Base-by-base conservation (phyloP, 2,113 vertebrate species). In the Elephas maximus region DNA sequence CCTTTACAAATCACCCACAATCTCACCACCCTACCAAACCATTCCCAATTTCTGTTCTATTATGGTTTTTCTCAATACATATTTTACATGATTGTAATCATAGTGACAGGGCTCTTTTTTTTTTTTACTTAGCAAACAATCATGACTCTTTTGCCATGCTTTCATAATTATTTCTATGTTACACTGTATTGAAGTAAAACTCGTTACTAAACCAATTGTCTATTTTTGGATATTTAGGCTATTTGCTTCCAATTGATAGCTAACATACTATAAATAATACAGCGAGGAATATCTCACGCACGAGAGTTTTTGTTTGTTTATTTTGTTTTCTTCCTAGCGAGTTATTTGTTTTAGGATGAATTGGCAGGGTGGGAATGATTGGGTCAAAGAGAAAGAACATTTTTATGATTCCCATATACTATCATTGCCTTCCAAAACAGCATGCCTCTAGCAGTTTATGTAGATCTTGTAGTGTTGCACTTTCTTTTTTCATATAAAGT, bases 51-150 rank as follows among this genome's bases (percentile, higher is more conserved):
- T 81, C 77, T 60, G 60, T 93, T 88, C 23, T 82, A 5, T 62
- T 84, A 71, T 89, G 30, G 24, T 63, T 84, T 92, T 89, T 93
- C 60, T 89, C 51, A 91, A 74, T n/a, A 65, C n/a, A n/a, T 65
- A 80, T 95, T 73, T 90, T 90, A 33, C 41, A 80, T 63, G 83
- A 24, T 73, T 63, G 26, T 28, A 73, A 74, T 74, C 83, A 30
- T 28, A 67, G 26, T 48, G 37, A 93, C 76, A 18, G 48, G 71
- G 28, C 6, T 48, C 41, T 93, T 45, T 60, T 10, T 33, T 10
- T 48, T 79, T 73, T 71, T 62, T 57, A 28, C 33, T 73, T 71
- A 78, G 41, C 62, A 83, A 88, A 71, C 85, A 90, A 28, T 71
- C 28, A 73, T 37, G 21, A 57, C 44, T 17, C 8, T n/a, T 45